Conservation (phyloP, 2,888 invertebrate genomes). For the Epistrophe eligans region DNA sequence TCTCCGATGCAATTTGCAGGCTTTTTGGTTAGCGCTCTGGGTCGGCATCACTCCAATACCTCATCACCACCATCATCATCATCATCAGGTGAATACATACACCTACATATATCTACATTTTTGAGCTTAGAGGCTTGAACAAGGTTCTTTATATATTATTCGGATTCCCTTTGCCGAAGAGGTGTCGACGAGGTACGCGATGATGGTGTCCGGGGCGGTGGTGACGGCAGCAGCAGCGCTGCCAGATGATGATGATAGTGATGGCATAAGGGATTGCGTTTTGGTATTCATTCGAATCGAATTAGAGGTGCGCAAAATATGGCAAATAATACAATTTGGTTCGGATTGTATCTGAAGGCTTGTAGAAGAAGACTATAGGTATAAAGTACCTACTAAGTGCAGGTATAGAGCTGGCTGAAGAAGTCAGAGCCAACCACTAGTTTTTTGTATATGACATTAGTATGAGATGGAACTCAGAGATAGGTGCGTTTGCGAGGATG, state of each 20-base stretch:
- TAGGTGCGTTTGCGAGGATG: conserved; percentile 35
- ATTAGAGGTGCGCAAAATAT: conserved; percentile 75
- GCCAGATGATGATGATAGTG: conserved; percentile 42
- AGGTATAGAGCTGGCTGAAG: neutral
- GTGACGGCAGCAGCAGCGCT: conserved; percentile 1
- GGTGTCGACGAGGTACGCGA: conserved; percentile 41
- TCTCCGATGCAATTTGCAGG: conserved; percentile 67
- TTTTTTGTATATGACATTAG: conserved; percentile 52
- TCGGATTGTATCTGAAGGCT: conserved; percentile 33
- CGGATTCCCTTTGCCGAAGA: conserved; percentile 36
- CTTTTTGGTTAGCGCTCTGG: conserved; percentile 51
- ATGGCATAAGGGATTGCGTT: conserved; percentile 53
- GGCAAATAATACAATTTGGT: conserved; percentile 70
- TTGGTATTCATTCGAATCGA: conserved; percentile 74
- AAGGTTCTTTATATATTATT: conserved; percentile 19
- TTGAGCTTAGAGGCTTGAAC: conserved; percentile 38
- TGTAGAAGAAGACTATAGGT: conserved; percentile 13
- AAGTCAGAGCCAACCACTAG: conserved; percentile 28
- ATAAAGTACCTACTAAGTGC: neutral
- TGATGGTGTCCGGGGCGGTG: conserved; percentile 8
- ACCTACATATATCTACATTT: neutral
- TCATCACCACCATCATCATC: conserved; percentile 46
- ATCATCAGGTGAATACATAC: conserved; percentile 39
- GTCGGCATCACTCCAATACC: conserved; percentile 57
- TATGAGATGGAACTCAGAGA: conserved; percentile 49